A percentile compares a stretch with the other conserved stretches of the same genome.
These are phyloP conservation scores for Erynnis tages DNA, from an alignment of 2,888 invertebrate species.

Conservation along the genomic window DNA sequence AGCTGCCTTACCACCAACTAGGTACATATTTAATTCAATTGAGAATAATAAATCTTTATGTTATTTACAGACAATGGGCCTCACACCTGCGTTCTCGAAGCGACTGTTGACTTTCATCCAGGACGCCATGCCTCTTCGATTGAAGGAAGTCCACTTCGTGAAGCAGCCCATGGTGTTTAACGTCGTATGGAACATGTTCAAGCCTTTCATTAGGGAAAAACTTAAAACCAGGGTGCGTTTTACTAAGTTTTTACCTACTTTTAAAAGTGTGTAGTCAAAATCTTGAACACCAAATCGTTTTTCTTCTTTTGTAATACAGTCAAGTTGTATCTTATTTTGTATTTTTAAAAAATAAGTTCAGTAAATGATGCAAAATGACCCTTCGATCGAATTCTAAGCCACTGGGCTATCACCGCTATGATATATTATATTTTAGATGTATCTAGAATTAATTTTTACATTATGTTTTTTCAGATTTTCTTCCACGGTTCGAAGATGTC, in stretches of 20 bases:
- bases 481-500: slow-evolving; percentile 92
- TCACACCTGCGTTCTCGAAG: slow-evolving; percentile 88
- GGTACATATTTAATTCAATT: too few relatives aligned
- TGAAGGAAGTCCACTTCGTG: slow-evolving; percentile 93
- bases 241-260: background rate
- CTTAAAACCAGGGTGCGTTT: slow-evolving; percentile 84
- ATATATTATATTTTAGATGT: too few relatives aligned
- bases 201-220: slow-evolving; percentile 90
- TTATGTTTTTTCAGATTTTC: slow-evolving; percentile 82
- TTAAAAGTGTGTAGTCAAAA: too few relatives aligned
- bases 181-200: slow-evolving; percentile 92
- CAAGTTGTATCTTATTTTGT: too few relatives aligned
- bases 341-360: too few relatives aligned
- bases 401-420: too few relatives aligned
- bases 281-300: too few relatives aligned
- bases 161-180: slow-evolving; percentile 93
- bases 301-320: too few relatives aligned
- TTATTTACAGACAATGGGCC: slow-evolving; percentile 77
- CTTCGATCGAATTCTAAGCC: too few relatives aligned
- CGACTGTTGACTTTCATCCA: slow-evolving; percentile 91
- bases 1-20: too few relatives aligned
- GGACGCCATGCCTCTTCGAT: slow-evolving; percentile 91
- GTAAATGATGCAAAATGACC: too few relatives aligned
- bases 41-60: too few relatives aligned
- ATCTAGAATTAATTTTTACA: background rate